A percentile compares a stretch with the other conserved stretches of the same genome.
Evolutionary conservation across 2,113 vertebrate genomes (phyloP).

Genomic region (Lontra canadensis): DNA sequence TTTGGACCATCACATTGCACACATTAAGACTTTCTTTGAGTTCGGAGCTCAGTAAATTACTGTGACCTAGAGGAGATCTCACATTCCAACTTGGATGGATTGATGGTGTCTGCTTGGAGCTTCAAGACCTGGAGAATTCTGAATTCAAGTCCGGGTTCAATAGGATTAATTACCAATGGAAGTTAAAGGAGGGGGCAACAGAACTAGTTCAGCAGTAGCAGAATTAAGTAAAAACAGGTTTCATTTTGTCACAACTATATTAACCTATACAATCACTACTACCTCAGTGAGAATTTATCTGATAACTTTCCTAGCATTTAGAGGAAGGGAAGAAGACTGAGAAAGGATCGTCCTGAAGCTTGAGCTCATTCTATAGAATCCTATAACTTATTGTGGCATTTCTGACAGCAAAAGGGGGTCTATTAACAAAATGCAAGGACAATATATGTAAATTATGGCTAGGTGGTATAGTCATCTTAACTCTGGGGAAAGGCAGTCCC

Average conservation of each 20-base stretch:
- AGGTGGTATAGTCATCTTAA: neutral
- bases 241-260: neutral
- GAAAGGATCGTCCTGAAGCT: neutral
- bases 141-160: neutral
- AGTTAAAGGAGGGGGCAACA: neutral
- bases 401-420: neutral
- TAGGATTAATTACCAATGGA: neutral
- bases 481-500: neutral
- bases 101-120: neutral
- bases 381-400: neutral
- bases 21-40: neutral
- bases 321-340: neutral
- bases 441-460: neutral
- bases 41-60: neutral
- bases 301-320: neutral
- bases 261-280: neutral
- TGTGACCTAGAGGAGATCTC: neutral
- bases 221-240: neutral
- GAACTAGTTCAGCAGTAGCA: neutral
- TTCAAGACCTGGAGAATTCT: neutral
- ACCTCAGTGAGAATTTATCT: neutral
- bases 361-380: neutral
- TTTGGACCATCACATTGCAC: neutral
- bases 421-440: neutral
- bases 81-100: neutral